These are phyloP conservation scores for Lethenteron reissneri DNA, from an alignment of 2,113 vertebrate genomes.

Conservation along the genomic window DNA sequence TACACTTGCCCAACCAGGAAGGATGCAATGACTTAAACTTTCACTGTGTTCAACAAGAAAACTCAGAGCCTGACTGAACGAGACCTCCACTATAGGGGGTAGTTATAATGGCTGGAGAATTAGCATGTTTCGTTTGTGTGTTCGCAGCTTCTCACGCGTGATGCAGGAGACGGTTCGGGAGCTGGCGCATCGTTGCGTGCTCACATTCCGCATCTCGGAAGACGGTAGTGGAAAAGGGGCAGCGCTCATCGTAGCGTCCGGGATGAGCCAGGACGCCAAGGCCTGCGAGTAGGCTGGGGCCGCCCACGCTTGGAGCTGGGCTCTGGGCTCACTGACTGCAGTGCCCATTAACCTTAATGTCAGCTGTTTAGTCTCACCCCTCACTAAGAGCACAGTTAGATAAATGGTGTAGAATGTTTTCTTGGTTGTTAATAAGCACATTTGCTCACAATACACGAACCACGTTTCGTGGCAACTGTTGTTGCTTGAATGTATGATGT, in stretches of 20 bases:
- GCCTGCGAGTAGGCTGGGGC: too few relatives aligned
- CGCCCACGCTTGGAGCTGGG: too few relatives aligned
- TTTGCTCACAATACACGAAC: too few relatives aligned
- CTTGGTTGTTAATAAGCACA: too few relatives aligned
- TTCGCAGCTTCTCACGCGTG: neutral
- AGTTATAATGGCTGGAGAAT: neutral
- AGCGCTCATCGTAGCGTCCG: neutral
- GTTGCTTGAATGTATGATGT: too few relatives aligned
- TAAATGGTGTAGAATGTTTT: too few relatives aligned
- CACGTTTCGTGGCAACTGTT: too few relatives aligned
- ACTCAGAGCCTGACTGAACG: neutral
- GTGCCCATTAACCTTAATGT: too few relatives aligned
- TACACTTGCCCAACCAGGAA: neutral
- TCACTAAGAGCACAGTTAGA: too few relatives aligned
- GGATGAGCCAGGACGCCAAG: too few relatives aligned
- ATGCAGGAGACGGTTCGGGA: slow-evolving; percentile 1
- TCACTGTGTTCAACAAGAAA: neutral
- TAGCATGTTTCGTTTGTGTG: neutral
- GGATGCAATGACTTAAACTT: neutral
- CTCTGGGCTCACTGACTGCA: too few relatives aligned
- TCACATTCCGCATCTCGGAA: neutral
- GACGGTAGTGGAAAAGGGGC: neutral
- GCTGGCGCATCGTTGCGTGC: neutral
- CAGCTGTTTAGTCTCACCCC: too few relatives aligned
- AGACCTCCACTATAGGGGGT: neutral